Percentiles rank a stretch among this genome's conserved stretches.
phyloP scores from a whole-genome alignment of 2,113 vertebrate species.

The Lepus timidus region DNA sequence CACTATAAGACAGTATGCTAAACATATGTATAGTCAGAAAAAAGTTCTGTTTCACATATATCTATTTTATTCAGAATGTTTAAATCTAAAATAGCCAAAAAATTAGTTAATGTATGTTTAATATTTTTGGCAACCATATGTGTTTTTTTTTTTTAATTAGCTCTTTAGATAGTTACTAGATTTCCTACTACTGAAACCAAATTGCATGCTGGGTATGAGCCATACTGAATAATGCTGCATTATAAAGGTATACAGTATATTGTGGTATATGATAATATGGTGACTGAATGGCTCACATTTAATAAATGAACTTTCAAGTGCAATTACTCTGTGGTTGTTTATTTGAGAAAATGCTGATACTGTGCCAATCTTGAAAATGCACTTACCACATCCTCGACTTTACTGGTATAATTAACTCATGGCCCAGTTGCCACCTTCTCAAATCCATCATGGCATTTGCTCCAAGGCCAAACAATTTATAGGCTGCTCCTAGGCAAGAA shows the following conservation, averaged over 20 bases:
- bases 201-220: not conserved
- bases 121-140: not conserved
- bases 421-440: not conserved
- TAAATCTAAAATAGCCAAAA: not conserved
- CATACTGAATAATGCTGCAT: not conserved
- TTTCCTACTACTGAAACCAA: conserved; percentile 1
- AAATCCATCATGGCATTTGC: not conserved
- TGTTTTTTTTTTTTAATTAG: conserved; percentile 33
- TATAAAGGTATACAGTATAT: not conserved
- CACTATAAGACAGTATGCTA: not conserved
- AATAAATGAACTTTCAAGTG: not conserved
- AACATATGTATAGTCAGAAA: not conserved
- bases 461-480: not conserved
- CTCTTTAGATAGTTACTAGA: not conserved
- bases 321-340: not conserved
- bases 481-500: not conserved
- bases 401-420: not conserved
- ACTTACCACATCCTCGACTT: not conserved
- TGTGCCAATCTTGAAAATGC: not conserved
- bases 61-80: not conserved
- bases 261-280: not conserved
- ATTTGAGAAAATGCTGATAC: not conserved
- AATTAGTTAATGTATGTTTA: not conserved
- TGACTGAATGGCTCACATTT: not conserved
- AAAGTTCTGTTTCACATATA: not conserved